Evolutionary conservation across 2,888 invertebrate species (phyloP).

Genomic region (Sussaba pulchella): DNA sequence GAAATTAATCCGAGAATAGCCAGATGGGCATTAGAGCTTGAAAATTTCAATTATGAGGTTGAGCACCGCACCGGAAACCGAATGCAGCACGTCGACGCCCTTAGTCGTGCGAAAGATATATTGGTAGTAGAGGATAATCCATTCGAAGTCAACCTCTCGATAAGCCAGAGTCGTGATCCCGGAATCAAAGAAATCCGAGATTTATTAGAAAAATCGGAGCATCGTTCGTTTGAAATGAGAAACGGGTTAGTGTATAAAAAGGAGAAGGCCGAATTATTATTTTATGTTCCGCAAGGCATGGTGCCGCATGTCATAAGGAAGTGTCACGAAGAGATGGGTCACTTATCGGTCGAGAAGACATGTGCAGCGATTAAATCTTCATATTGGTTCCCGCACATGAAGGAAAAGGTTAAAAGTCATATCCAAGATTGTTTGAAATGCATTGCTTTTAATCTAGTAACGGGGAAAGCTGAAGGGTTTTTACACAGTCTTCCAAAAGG

Average conservation of each 20-base stretch:
- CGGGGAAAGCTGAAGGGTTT: slow-evolving; percentile 40
- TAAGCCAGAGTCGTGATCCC: slow-evolving; percentile 51
- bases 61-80: slow-evolving; percentile 68
- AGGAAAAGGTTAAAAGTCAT: slow-evolving; percentile 26
- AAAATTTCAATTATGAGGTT: slow-evolving; percentile 69
- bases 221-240: slow-evolving; percentile 58
- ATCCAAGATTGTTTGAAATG: slow-evolving; percentile 50
- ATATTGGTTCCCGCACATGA: slow-evolving; percentile 63
- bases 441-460: slow-evolving; percentile 45
- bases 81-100: slow-evolving; percentile 74
- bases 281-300: slow-evolving; percentile 63
- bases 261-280: slow-evolving; percentile 40
- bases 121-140: slow-evolving; percentile 57
- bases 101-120: slow-evolving; percentile 58
- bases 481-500: slow-evolving; percentile 46
- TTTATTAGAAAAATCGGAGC: slow-evolving; percentile 40
- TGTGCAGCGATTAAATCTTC: slow-evolving; percentile 31
- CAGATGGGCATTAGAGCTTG: slow-evolving; percentile 73
- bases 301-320: slow-evolving; percentile 48
- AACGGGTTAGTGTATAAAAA: slow-evolving; percentile 67
- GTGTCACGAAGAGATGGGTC: slow-evolving; percentile 68
- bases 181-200: slow-evolving; percentile 23
- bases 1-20: slow-evolving; percentile 75
- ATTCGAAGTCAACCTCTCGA: slow-evolving; percentile 53
- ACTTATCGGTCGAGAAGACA: slow-evolving; percentile 65